phyloP scores from a whole-genome alignment of 2,797 vertebrate genomes.

The Microctenopoma lineatum region DNA sequence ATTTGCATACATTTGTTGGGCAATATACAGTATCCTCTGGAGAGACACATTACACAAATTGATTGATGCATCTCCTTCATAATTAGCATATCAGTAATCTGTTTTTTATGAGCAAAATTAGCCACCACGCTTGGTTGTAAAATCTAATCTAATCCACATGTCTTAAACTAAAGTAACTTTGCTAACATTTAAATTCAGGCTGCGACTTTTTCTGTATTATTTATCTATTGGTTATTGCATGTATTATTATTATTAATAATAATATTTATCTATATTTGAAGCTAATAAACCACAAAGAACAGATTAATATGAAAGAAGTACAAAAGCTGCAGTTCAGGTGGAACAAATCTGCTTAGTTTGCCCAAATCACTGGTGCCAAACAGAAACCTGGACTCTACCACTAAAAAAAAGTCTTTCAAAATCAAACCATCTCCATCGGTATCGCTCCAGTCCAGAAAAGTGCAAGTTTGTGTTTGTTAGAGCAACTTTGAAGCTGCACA shows the following conservation, averaged over 20 bases:
- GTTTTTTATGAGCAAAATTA: not conserved
- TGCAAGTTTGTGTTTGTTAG: slow-evolving; percentile 23
- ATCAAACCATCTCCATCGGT: slow-evolving; percentile 17
- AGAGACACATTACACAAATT: not conserved
- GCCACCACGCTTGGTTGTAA: not conserved
- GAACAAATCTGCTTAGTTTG: not conserved
- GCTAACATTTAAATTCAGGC: too few species aligned
- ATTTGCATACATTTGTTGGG: slow-evolving; percentile 4
- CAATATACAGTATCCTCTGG: not conserved
- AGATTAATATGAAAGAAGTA: not conserved
- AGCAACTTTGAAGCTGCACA: slow-evolving; percentile 29
- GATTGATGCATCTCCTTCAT: not conserved
- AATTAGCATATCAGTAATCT: not conserved
- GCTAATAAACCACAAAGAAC: too few species aligned
- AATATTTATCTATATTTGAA: too few species aligned
- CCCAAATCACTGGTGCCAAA: not conserved
- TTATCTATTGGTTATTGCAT: too few species aligned
- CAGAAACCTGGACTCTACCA: slow-evolving; percentile 11
- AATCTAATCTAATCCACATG: not conserved
- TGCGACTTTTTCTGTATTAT: too few species aligned
- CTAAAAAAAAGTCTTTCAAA: not conserved
- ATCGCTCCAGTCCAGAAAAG: not conserved
- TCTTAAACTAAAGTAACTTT: too few species aligned
- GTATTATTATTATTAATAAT: too few species aligned
- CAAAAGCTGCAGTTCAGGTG: not conserved